Base-by-base conservation (phyloP, 2,888 invertebrate species). In the Nasonia oneida region DNA sequence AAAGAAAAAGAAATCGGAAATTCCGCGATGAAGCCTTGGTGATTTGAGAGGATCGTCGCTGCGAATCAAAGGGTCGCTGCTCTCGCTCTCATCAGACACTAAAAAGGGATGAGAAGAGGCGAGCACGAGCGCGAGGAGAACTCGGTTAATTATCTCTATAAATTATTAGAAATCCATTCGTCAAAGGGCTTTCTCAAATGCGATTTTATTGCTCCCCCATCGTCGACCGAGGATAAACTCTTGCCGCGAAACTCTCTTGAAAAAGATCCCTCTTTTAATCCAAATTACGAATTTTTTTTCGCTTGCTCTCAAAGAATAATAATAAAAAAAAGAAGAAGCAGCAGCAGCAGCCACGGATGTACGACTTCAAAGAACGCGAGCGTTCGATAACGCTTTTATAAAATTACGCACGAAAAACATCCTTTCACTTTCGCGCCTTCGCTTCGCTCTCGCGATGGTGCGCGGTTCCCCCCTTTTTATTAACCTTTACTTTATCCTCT, bases 141-240 rank as follows among this genome's bases (percentile, higher is more conserved):
- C 88, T 88, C 89, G 90, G 89, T 90, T 91, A 92, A 92, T 92
- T 91, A 92, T 92, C 90, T 90, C 89, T 90, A 91, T 91, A 91
- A 91, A 92, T 92, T 90, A 91, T 92, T 90, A 91, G 90, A 90
- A 90, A 90, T 88, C 88, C 88, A 89, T 89, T 90, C 86, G 89
- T 90, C 89, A 88, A 89, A 90, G 86, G 84, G 83, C 15, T 83
- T 84, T 81, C 79, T 86, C 86, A 53, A 87, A 85, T 71, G 61
- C 80, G 75, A 75, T 83, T 85, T 84, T 85, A 87, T 84, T 79
- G 84, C 74, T 75, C 15, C 71, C 75, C 37, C 50, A 18, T 47
- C 39, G 39, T 61, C n/a, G 23, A 15, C 75, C 73, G 76, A 76
- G 53, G 76, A 82, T 70, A 81, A 77, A 61, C 73, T 82, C 78